These are phyloP conservation scores for Zapus hudsonius DNA, from an alignment of 2,113 vertebrate genomes.

Conservation along the genomic window DNA sequence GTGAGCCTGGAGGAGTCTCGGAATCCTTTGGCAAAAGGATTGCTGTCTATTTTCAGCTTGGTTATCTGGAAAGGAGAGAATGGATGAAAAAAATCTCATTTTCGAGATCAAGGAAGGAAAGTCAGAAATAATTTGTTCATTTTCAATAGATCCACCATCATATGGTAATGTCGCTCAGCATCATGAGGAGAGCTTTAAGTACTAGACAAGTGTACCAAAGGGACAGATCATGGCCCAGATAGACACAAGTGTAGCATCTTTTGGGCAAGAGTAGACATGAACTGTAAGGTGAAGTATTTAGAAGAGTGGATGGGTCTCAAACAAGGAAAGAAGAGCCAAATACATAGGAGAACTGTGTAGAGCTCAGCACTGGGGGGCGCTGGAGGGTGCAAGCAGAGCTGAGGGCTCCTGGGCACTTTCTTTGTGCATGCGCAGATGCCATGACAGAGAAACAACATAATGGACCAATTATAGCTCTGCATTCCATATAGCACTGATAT, in stretches of 20 bases:
- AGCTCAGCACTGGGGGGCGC: background rate
- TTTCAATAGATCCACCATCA: background rate
- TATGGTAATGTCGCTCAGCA: background rate
- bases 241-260: background rate
- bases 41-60: conserved; percentile 99
- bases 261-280: background rate
- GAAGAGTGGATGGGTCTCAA: background rate
- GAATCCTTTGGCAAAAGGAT: conserved; percentile 99
- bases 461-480: background rate
- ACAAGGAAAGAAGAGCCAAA: background rate
- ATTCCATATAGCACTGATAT: background rate
- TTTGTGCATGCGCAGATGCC: background rate
- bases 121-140: conserved; percentile 5
- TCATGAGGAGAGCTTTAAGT: background rate
- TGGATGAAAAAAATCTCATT: conserved; percentile 53
- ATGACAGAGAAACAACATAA: background rate
- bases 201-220: background rate
- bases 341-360: background rate
- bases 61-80: conserved; percentile 92
- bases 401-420: background rate
- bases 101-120: conserved; percentile 35
- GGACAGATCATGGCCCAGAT: fast-evolving
- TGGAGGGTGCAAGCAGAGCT: background rate
- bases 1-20: conserved; percentile 98
- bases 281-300: background rate